Evolutionary conservation across 2,113 vertebrate species (phyloP).

Genomic region (Catharus fuscescens): DNA sequence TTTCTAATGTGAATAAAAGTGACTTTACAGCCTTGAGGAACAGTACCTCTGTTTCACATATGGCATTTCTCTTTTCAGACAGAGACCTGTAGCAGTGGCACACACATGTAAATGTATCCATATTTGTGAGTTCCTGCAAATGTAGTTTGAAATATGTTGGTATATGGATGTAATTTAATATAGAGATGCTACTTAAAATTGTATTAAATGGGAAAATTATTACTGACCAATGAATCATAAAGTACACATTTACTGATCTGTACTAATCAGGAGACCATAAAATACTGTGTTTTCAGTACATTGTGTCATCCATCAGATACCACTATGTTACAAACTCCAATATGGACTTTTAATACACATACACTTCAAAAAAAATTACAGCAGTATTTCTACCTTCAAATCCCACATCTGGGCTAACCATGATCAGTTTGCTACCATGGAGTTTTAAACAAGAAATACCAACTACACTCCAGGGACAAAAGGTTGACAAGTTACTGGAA

Average conservation of each 20-base stretch:
- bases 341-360: background rate
- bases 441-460: conserved; percentile 23
- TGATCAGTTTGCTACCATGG: background rate
- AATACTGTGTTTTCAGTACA: background rate
- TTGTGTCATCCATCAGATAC: accelerated
- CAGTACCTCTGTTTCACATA: background rate
- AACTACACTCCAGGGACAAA: background rate
- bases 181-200: background rate
- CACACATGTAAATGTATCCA: background rate
- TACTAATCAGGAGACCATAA: background rate
- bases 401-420: background rate
- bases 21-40: background rate
- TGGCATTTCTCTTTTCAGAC: background rate
- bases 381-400: background rate
- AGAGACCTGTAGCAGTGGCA: background rate
- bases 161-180: background rate
- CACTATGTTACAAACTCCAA: background rate
- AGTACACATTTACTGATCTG: background rate
- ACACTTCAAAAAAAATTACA: background rate
- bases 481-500: background rate
- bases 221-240: background rate
- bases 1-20: background rate
- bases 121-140: background rate
- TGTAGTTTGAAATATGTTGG: background rate
- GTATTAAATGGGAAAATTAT: background rate